These are phyloP conservation scores for Pristionchus exspectatus DNA, from an alignment of 2,888 invertebrate species.

Conservation along the genomic window DNA sequence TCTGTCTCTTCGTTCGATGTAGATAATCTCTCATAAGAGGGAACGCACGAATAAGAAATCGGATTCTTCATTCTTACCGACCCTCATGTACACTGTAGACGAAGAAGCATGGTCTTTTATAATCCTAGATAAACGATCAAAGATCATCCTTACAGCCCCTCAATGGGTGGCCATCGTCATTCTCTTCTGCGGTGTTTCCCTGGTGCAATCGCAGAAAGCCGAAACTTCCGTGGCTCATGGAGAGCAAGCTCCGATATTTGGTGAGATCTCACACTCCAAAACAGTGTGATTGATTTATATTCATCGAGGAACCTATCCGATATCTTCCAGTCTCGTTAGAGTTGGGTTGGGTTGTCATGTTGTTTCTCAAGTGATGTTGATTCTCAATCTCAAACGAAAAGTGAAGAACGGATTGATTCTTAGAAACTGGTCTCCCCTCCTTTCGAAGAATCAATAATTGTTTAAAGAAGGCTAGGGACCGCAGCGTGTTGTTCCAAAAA, in stretches of 20 bases:
- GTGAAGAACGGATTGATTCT: too few species aligned
- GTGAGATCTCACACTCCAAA: constrained; percentile 78
- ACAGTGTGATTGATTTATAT: background rate
- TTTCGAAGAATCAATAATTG: background rate
- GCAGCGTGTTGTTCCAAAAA: too few species aligned
- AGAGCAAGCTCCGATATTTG: constrained; percentile 79
- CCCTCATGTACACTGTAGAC: too few species aligned
- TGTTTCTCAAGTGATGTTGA: too few species aligned
- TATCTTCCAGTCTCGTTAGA: too few species aligned
- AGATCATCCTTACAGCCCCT: constrained; percentile 64
- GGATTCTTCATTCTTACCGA: background rate
- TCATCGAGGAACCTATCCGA: background rate
- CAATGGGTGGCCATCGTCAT: constrained; percentile 74
- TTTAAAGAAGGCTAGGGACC: too few species aligned
- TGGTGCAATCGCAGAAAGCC: constrained; percentile 80
- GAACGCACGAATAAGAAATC: background rate
- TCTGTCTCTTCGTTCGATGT: background rate
- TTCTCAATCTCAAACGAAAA: too few species aligned
- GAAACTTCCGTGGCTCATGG: background rate
- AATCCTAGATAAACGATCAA: background rate
- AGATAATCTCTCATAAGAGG: background rate
- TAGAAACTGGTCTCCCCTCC: background rate
- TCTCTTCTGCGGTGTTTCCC: constrained; percentile 80
- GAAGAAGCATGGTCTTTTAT: too few species aligned
- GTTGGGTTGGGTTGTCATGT: too few species aligned